phyloP scores from a whole-genome alignment of 2,888 invertebrate genomes.

The Rhingia campestris region DNA sequence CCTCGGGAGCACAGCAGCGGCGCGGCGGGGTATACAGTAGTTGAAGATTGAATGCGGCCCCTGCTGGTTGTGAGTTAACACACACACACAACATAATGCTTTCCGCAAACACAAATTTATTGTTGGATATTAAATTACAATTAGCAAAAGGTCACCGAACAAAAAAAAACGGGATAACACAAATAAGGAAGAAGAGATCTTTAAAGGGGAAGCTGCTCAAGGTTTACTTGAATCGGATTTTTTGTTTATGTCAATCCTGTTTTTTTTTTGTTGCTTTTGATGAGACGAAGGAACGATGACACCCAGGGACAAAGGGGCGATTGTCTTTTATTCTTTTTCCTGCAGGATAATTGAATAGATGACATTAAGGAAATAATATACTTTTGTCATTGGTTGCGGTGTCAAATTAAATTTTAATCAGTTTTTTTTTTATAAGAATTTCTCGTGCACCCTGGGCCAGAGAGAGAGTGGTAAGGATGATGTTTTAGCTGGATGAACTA shows the following conservation, averaged over 20 bases:
- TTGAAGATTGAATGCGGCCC: slow-evolving; percentile 41
- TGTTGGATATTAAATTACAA: slow-evolving; percentile 72
- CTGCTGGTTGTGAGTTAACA: slow-evolving; percentile 58
- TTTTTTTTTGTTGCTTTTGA: slow-evolving; percentile 16
- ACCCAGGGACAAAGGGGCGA: slow-evolving; percentile 46
- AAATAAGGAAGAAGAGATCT: slow-evolving; percentile 13
- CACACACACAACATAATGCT: slow-evolving; percentile 55
- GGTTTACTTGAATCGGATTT: slow-evolving; percentile 30
- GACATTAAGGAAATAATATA: slow-evolving; percentile 56
- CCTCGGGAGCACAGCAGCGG: background rate
- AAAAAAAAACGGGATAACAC: slow-evolving; percentile 6
- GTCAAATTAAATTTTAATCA: slow-evolving; percentile 71
- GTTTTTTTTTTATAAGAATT: slow-evolving; percentile 40
- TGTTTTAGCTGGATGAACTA: slow-evolving; percentile 63
- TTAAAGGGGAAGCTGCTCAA: slow-evolving; percentile 10
- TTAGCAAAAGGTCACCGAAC: slow-evolving; percentile 70
- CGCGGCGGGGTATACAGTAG: slow-evolving; percentile 35
- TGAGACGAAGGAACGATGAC: slow-evolving; percentile 56
- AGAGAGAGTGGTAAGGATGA: slow-evolving; percentile 30
- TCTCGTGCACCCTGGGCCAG: background rate
- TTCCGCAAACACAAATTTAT: slow-evolving; percentile 63
- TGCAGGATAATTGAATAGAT: slow-evolving; percentile 68
- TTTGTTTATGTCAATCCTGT: background rate
- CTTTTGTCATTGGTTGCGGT: slow-evolving; percentile 64
- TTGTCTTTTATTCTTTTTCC: slow-evolving; percentile 47